These are phyloP conservation scores for Protophormia terraenovae DNA, from an alignment of 2,888 invertebrate genomes.

Conservation along the genomic window DNA sequence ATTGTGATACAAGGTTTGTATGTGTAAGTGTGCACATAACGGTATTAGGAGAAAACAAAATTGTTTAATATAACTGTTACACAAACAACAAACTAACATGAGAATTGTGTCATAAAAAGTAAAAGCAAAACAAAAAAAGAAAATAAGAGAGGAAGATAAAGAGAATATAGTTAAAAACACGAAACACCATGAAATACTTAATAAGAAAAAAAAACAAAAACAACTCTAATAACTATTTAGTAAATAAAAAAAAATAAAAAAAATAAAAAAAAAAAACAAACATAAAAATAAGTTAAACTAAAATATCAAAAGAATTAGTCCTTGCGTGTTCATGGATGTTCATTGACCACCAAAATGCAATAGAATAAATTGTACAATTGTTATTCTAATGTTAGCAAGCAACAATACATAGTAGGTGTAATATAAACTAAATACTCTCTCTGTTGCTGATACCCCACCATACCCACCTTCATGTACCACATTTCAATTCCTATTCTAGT, in stretches of 20 bases:
- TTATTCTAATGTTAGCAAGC: background rate
- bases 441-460: background rate
- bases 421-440: background rate
- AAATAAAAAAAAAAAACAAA: background rate
- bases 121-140: background rate
- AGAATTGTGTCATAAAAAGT: slow-evolving; percentile 5
- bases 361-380: background rate
- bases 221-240: background rate
- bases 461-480: background rate
- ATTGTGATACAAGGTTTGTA: background rate
- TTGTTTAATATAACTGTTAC: background rate
- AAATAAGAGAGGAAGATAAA: background rate
- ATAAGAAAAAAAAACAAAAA: background rate
- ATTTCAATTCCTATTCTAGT: background rate
- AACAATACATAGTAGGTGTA: background rate
- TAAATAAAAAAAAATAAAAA: background rate
- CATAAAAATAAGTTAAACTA: background rate
- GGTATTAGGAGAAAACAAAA: background rate
- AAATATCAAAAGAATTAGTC: slow-evolving; percentile 54
- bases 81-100: background rate
- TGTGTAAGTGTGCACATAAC: background rate
- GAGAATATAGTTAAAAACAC: background rate
- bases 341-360: slow-evolving; percentile 74
- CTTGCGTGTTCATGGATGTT: slow-evolving; percentile 74
- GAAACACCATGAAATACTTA: background rate